These are phyloP conservation scores for Heliconius ethilla DNA, from an alignment of 2,888 invertebrate genomes.

Conservation along the genomic window DNA sequence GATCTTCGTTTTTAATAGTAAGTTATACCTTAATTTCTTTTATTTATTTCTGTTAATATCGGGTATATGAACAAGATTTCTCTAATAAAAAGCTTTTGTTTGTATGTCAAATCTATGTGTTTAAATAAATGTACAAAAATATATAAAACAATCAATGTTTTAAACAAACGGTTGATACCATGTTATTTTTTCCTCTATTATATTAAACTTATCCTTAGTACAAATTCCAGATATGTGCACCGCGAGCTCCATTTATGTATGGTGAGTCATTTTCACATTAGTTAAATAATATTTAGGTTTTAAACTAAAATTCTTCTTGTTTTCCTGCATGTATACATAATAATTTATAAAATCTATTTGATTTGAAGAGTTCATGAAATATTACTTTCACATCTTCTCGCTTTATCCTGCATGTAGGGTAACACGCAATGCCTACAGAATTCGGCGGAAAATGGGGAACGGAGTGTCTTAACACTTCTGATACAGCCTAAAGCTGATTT, in stretches of 20 bases:
- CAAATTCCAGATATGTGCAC: slow-evolving; percentile 23
- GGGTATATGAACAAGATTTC: background rate
- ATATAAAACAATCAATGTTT: background rate
- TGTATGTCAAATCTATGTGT: background rate
- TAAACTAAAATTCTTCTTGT: background rate
- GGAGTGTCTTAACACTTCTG: too few relatives aligned
- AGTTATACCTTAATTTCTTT: slow-evolving; percentile 34
- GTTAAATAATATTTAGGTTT: background rate
- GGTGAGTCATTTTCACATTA: background rate
- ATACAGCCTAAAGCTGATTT: too few relatives aligned
- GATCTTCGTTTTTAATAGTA: slow-evolving; percentile 52
- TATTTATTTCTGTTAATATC: slow-evolving; percentile 40
- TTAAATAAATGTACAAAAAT: too few relatives aligned
- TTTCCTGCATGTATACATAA: background rate
- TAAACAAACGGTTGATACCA: background rate
- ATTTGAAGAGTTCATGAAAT: too few relatives aligned
- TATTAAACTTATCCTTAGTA: background rate
- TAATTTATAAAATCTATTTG: too few relatives aligned
- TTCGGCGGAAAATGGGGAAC: too few relatives aligned
- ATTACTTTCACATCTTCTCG: too few relatives aligned
- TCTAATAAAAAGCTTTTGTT: background rate
- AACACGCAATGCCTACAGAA: too few relatives aligned
- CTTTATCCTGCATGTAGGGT: too few relatives aligned
- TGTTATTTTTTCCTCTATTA: background rate
- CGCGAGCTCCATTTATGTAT: background rate